Percentiles rank a stretch among this genome's conserved stretches.
Conservation (phyloP, 2,797 vertebrate species). For the Ambastaia sidthimunki region DNA sequence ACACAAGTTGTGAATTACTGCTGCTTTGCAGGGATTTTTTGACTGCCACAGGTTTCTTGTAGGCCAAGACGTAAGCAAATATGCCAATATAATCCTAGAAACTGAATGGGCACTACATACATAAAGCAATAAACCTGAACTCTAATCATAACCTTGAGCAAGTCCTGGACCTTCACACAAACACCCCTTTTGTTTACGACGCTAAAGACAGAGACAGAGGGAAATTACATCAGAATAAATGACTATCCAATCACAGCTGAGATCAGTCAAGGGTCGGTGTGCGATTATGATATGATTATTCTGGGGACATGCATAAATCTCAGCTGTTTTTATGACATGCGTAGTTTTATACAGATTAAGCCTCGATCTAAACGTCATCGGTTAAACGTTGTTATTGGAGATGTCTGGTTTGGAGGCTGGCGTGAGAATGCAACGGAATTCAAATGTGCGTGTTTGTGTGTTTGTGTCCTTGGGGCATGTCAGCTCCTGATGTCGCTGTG, state of each 20-base stretch:
- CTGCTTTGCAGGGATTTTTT: neutral
- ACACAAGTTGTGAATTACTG: neutral
- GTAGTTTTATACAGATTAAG: conserved; percentile 43
- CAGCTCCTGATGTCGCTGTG: conserved; percentile 26
- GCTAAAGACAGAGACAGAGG: conserved; percentile 47
- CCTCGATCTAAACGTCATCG: conserved; percentile 15
- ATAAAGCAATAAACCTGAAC: conserved; percentile 25
- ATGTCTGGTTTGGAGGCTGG: conserved; percentile 24
- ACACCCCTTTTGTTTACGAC: conserved; percentile 52
- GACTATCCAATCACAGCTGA: conserved; percentile 50
- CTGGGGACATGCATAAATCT: conserved; percentile 28
- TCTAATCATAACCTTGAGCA: conserved; percentile 51
- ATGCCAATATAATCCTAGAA: neutral
- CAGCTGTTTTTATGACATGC: conserved; percentile 34
- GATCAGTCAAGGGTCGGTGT: conserved; percentile 48
- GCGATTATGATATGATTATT: conserved; percentile 52
- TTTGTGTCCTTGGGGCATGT: conserved; percentile 55
- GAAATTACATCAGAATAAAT: conserved; percentile 56
- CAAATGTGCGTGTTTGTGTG: conserved; percentile 11
- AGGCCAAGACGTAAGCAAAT: neutral
- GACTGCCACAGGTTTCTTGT: neutral
- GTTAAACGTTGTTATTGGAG: conserved; percentile 37
- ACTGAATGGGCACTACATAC: neutral
- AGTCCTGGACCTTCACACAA: conserved; percentile 49
- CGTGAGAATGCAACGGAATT: conserved; percentile 28